Evolutionary conservation across 1,140 invertebrate genomes (phyloP).

Genomic region (Rhagoletis zephyria): DNA sequence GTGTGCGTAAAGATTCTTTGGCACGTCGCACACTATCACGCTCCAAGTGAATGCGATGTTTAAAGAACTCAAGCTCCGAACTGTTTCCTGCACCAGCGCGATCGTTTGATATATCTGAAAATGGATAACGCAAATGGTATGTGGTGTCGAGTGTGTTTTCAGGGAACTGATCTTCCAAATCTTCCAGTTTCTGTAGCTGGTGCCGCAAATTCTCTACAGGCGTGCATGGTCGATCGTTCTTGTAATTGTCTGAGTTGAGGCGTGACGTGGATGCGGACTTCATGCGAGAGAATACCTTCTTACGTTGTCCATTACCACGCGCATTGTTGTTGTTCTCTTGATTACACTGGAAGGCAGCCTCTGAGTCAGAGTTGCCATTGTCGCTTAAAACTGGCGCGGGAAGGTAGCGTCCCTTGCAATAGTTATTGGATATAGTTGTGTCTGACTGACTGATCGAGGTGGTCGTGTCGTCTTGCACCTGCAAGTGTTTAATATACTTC

Average conservation of each 20-base stretch:
- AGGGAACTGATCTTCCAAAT: constrained; percentile 85
- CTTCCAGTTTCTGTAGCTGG: constrained; percentile 84
- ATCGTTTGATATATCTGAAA: constrained; percentile 77
- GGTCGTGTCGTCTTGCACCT: constrained; percentile 67
- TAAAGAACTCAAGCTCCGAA: constrained; percentile 85
- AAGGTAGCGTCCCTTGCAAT: constrained; percentile 64
- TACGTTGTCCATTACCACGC: constrained; percentile 69
- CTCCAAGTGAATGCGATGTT: constrained; percentile 84
- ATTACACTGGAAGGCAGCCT: constrained; percentile 61
- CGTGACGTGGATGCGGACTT: constrained; percentile 79
- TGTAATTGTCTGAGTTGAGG: constrained; percentile 74
- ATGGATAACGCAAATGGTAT: constrained; percentile 83
- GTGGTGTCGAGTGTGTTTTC: constrained; percentile 80
- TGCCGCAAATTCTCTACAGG: constrained; percentile 84
- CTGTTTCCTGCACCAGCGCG: constrained; percentile 63
- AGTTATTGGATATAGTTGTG: constrained; percentile 71
- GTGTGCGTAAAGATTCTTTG: constrained; percentile 78
- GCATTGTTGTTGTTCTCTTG: constrained; percentile 67
- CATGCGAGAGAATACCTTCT: constrained; percentile 78
- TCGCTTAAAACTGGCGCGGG: constrained; percentile 62
- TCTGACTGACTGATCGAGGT: constrained; percentile 71
- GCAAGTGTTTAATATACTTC: constrained; percentile 69
- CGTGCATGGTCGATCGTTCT: constrained; percentile 76
- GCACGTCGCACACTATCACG: constrained; percentile 83
- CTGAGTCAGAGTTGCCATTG: constrained; percentile 69